Percentiles rank a stretch among this genome's conserved stretches.
Conservation (phyloP, 2,888 invertebrate genomes). For the Isotomurus palustris region DNA sequence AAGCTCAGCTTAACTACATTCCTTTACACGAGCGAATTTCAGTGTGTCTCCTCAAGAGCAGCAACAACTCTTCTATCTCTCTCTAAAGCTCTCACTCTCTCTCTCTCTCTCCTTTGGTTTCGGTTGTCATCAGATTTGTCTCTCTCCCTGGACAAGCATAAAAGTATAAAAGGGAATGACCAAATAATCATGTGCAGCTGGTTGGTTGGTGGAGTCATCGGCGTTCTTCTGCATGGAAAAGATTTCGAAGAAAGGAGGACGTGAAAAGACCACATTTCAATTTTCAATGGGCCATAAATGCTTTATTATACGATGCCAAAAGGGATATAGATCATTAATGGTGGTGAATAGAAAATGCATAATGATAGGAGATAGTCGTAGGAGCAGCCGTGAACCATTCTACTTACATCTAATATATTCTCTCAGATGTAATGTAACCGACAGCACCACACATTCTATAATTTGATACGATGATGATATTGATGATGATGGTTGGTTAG, state of each 20-base stretch:
- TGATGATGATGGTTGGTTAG: too few species aligned
- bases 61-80: too few species aligned
- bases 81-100: too few species aligned
- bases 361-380: background rate
- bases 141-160: background rate
- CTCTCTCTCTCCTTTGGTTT: constrained; percentile 4
- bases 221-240: background rate
- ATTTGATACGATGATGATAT: too few species aligned
- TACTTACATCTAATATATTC: too few species aligned
- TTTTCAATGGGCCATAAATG: constrained; percentile 20
- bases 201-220: background rate
- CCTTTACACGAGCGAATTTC: too few species aligned
- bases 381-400: too few species aligned
- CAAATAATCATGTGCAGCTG: constrained; percentile 27
- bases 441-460: too few species aligned
- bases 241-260: constrained; percentile 10
- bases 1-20: too few species aligned
- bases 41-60: too few species aligned
- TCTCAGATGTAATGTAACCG: too few species aligned
- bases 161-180: constrained; percentile 19
- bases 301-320: constrained; percentile 17
- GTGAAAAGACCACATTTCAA: constrained; percentile 18
- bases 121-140: constrained; percentile 26
- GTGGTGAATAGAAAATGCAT: constrained; percentile 7
- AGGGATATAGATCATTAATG: constrained; percentile 15